Evolutionary conservation across 1,140 invertebrate genomes (phyloP).

Genomic region (Papilio glaucus): DNA sequence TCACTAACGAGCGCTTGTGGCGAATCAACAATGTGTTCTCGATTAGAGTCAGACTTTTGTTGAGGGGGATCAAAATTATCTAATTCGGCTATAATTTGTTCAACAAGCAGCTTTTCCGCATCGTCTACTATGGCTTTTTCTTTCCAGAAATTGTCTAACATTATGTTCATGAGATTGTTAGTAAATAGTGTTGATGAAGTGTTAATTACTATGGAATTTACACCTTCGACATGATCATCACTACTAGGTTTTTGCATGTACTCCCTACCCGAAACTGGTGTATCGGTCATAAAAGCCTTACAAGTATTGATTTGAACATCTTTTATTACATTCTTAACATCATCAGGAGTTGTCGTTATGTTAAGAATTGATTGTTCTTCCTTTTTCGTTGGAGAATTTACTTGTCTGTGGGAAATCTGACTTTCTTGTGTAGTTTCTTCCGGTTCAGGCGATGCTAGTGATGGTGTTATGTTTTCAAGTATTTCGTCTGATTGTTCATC

Average conservation of each 20-base stretch:
- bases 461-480: conserved; percentile 64
- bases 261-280: neutral
- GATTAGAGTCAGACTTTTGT: conserved; percentile 28
- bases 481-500: conserved; percentile 67
- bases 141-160: conserved; percentile 68
- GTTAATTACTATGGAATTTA: conserved; percentile 51
- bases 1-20: neutral
- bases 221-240: conserved; percentile 11
- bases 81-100: conserved; percentile 42
- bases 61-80: conserved; percentile 2
- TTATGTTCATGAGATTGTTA: conserved; percentile 60
- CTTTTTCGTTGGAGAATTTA: neutral
- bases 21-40: neutral
- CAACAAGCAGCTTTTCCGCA: conserved; percentile 59
- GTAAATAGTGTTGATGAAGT: conserved; percentile 46
- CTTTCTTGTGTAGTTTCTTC: conserved; percentile 49
- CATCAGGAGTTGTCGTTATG: neutral
- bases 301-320: neutral
- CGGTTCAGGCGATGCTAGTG: conserved; percentile 68
- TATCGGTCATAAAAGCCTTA: neutral
- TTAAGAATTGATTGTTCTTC: neutral
- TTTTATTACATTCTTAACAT: neutral
- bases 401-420: conserved; percentile 1
- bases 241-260: neutral
- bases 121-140: conserved; percentile 63